phyloP scores from a whole-genome alignment of 2,113 vertebrate species.

The Scophthalmus maximus region DNA sequence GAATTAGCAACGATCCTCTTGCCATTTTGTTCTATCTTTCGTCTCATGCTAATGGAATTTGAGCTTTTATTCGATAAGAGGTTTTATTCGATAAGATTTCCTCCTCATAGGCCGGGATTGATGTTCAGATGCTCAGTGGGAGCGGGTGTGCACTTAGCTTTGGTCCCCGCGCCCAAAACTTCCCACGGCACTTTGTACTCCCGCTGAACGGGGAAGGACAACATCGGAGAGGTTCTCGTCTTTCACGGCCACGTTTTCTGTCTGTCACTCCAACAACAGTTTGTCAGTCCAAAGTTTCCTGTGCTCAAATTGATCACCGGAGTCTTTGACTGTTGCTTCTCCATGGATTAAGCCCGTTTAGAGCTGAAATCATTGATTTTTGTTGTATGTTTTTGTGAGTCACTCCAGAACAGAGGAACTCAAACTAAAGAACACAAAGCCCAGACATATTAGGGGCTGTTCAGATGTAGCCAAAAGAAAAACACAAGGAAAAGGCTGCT shows the following conservation, averaged over 20 bases:
- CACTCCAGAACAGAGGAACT: not conserved
- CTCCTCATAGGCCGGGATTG: slow-evolving; percentile 21
- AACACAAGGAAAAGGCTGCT: not conserved
- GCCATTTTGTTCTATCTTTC: slow-evolving; percentile 55
- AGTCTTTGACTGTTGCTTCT: slow-evolving; percentile 5
- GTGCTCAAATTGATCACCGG: slow-evolving; percentile 8
- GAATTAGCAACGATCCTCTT: slow-evolving; percentile 67
- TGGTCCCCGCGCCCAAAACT: slow-evolving; percentile 53
- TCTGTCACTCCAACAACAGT: slow-evolving; percentile 37
- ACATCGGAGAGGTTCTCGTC: slow-evolving; percentile 4
- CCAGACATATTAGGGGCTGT: not conserved
- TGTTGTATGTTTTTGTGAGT: too few relatives aligned
- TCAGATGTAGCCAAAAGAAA: not conserved
- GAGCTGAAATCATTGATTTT: slow-evolving; percentile 15
- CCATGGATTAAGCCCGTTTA: not conserved
- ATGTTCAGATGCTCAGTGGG: slow-evolving; percentile 53
- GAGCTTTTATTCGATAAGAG: slow-evolving; percentile 65
- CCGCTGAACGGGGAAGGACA: slow-evolving; percentile 17
- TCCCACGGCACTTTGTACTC: slow-evolving; percentile 46
- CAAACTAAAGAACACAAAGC: not conserved
- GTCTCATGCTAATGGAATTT: slow-evolving; percentile 62
- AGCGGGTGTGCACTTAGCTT: slow-evolving; percentile 44
- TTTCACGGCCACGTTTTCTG: slow-evolving; percentile 4
- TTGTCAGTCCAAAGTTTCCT: slow-evolving; percentile 7
- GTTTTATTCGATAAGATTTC: slow-evolving; percentile 50